phyloP scores from a whole-genome alignment of 2,888 invertebrate species.

The Timandra comae region DNA sequence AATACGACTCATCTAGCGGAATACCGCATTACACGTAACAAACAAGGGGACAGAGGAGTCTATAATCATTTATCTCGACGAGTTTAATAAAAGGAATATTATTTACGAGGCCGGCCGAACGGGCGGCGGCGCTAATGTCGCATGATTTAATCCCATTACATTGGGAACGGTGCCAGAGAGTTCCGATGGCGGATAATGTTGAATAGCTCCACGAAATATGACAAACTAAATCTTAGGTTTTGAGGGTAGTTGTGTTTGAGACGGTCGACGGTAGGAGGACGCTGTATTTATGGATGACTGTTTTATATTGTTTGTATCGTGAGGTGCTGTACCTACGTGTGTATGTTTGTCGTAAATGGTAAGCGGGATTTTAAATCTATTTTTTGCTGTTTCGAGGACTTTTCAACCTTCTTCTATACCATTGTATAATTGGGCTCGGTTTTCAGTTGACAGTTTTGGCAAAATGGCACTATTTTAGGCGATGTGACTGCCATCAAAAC shows the following conservation, averaged over 20 bases:
- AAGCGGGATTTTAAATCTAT: too few species aligned
- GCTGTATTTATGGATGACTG: too few species aligned
- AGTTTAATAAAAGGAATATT: conserved; percentile 77
- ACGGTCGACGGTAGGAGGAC: too few species aligned
- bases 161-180: conserved; percentile 60
- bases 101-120: conserved; percentile 64
- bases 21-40: conserved; percentile 35
- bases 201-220: conserved; percentile 9
- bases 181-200: conserved; percentile 16
- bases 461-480: too few species aligned
- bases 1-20: conserved; percentile 26
- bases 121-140: conserved; percentile 59
- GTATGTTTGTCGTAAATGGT: too few species aligned
- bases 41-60: conserved; percentile 60
- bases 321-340: too few species aligned
- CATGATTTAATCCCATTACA: conserved; percentile 74
- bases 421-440: too few species aligned
- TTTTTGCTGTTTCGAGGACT: too few species aligned
- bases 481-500: too few species aligned
- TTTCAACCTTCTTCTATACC: too few species aligned
- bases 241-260: neutral
- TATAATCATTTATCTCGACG: conserved; percentile 74
- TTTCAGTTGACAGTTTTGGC: too few species aligned
- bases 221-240: neutral
- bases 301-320: too few species aligned